Percentiles rank a stretch among this genome's conserved stretches.
phyloP scores from a whole-genome alignment of 2,888 invertebrate species.

The Pyrochroa serraticornis region DNA sequence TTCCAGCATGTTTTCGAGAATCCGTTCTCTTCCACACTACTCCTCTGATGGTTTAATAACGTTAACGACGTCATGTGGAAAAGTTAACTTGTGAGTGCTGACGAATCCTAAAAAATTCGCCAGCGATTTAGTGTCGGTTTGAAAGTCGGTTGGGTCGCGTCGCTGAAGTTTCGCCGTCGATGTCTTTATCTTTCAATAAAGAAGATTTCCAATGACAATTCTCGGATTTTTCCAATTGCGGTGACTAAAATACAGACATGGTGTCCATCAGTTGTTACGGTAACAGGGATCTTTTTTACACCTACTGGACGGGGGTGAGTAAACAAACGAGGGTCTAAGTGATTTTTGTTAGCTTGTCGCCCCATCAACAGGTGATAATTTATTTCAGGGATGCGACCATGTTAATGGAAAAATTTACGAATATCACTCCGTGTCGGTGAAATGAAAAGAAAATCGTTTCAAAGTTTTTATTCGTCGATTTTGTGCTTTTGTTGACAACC shows the following conservation, averaged over 20 bases:
- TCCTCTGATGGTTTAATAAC: constrained; percentile 4
- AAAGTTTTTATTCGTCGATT: too few species aligned
- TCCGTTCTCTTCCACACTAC: not conserved
- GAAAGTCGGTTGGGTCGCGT: constrained; percentile 13
- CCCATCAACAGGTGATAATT: constrained; percentile 26
- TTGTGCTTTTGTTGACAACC: too few species aligned
- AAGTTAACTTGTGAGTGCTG: not conserved
- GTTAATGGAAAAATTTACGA: too few species aligned
- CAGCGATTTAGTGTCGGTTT: constrained; percentile 36
- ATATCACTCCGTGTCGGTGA: too few species aligned
- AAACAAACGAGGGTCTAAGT: constrained; percentile 6
- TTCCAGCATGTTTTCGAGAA: not conserved
- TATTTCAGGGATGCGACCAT: not conserved
- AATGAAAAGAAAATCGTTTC: too few species aligned
- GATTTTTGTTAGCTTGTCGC: not conserved
- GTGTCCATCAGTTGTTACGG: not conserved
- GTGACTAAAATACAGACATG: constrained; percentile 24
- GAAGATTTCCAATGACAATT: constrained; percentile 8
- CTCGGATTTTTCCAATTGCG: too few species aligned
- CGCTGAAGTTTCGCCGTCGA: not conserved
- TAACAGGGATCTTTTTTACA: constrained; percentile 37
- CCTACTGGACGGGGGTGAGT: constrained; percentile 41
- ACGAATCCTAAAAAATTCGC: constrained; percentile 39
- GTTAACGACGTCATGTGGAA: constrained; percentile 28
- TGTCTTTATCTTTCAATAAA: not conserved